Base-by-base conservation (phyloP, 35 echinoderm and acorn worm genomes). In the Heliocidaris tuberculata region DNA sequence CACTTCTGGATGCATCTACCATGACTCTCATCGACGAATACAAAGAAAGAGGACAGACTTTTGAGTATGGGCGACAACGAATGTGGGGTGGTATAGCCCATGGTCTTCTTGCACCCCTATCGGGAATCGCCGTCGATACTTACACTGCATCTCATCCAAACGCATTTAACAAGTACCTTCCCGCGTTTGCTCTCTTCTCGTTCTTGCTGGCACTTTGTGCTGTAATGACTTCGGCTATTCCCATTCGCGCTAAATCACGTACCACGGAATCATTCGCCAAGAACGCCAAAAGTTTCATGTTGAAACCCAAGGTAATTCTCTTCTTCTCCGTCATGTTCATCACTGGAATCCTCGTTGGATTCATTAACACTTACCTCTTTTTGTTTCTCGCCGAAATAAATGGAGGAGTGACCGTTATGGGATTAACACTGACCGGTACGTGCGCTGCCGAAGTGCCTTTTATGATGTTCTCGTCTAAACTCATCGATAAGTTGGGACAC, bases 51-150 rank as follows among this genome's bases (percentile, higher is more conserved):
- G 85, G 85, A 86, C n/a, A 86, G 85, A 32, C 6, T 29, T 29
- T 32, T 30, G 85, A 29, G 21, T 97, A 96, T 31, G 94, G 95
- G 31, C 97, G 96, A 87, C 96, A 98, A 85, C 65, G 95, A 48
- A 29, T 98, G 32, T 98, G 97, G 97, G 97, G 97, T 17, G 94
- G 96, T 3, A 86, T 98, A 30, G 97, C 96, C 2, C 97, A 95
- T 94, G 97, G 96, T 24, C 15, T 94, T 6, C 97, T 98, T 85
- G 95, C 96, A 8, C 85, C 97, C 17, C 15, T 97, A 21, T 94
- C 95, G 4, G 97, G 97, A n/a, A 48, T 96, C 47, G 56, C 96
- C 30, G 93, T 98, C n/a, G 97, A 98, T 31, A 52, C 31, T 13
- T 86, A 49, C 7, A 15, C 10, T 56, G 13, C 86, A 48, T 48